Evolutionary conservation across 2,888 invertebrate species (phyloP).

Genomic region (Eretmocerus hayati): DNA sequence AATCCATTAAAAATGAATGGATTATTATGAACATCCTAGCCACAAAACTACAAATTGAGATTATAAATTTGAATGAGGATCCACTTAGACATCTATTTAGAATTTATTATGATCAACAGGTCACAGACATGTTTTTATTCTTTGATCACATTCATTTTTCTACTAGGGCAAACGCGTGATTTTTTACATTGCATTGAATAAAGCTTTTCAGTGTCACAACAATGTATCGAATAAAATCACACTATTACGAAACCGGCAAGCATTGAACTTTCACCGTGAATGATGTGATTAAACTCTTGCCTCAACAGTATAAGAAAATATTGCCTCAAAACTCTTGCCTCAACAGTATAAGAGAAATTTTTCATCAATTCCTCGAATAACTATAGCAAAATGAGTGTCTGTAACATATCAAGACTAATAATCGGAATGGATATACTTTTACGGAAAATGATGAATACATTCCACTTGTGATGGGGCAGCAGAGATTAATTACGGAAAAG

Average conservation of each 20-base stretch:
- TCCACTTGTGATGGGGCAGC: no score
- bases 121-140: background rate
- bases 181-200: conserved; percentile 1
- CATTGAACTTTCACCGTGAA: conserved; percentile 5
- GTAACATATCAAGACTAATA: no score
- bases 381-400: no score
- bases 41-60: conserved; percentile 9
- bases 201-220: conserved; percentile 7
- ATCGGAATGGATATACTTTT: no score
- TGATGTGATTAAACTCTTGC: conserved; percentile 9
- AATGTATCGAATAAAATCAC: conserved; percentile 7
- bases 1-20: conserved; percentile 20
- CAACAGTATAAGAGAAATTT: background rate
- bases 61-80: no score
- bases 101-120: conserved; percentile 7
- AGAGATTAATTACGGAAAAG: no score
- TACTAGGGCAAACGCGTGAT: conserved; percentile 7
- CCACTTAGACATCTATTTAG: conserved; percentile 14
- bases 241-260: conserved; percentile 10
- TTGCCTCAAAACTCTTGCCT: conserved; percentile 4
- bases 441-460: no score
- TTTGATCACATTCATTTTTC: background rate
- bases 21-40: conserved; percentile 14
- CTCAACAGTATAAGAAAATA: conserved; percentile 20
- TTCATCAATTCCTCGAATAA: no score